Base-by-base conservation (phyloP, 1,140 invertebrate species). In the Drosophila lini region DNA sequence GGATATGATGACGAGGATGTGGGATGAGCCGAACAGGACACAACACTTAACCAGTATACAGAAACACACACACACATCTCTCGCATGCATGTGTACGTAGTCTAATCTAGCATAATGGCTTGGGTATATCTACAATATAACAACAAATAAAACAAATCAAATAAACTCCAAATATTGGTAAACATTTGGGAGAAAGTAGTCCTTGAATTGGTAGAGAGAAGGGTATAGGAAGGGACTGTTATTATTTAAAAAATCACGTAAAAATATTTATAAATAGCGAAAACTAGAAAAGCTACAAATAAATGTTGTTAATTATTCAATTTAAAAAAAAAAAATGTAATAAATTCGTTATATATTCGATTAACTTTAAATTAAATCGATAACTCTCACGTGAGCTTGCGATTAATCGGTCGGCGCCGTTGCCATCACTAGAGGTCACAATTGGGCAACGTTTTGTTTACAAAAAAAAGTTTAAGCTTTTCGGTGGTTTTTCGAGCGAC, bases 11-110 rank as follows among this genome's bases (percentile, higher is more conserved):
- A 19, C 16, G 9, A 38, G 25, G 16, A 71, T 38, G 34, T 25
- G 52, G 25, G 11, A 45, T 28, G 19, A 16, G 44, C 10, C 11
- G 36, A 57, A 32, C 45, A 52, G 64, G 40, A 71, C 42, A 50
- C 36, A 50, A 71, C 52, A 71, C 69, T 73, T 73, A 71, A 71
- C 69, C 69, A 71, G 68, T 70, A 58, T 70, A 71, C 53, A 63
- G 16, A 36, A 16, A 59, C 61, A 45, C 38, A n/a, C 44, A 61
- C 53, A 67, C 64, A 52, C 55, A 34, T 28, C 44, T 60, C 53
- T 59, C 31, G 45, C 70, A 45, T 74, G 44, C 69, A 73, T 41
- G 67, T 48, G 68, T 58, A 71, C 53, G 68, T 71, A 73, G 69
- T 50, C 41, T 73, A 73, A 71, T 59, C 22, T 73, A 73, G 69